Evolutionary conservation across 2,113 vertebrate genomes (phyloP), one percentile per base, ranked within the genome.

Genomic region (Ctenomys sociabilis): DNA sequence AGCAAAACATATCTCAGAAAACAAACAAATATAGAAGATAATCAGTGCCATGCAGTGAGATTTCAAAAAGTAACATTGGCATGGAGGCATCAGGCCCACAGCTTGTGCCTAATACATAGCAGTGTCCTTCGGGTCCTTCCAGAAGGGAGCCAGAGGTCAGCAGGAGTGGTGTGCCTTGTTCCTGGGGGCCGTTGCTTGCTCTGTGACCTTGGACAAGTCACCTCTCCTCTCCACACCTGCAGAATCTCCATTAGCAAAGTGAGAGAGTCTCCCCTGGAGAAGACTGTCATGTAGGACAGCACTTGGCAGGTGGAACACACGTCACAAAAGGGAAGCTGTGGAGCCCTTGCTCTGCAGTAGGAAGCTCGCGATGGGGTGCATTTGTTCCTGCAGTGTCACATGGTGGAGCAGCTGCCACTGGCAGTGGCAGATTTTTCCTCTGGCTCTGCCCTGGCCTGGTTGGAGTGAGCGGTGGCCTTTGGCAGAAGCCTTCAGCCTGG

Each of bases 151-250:
- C 63, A 49, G 61, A 68, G 59, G 30, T 17, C 45, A 28, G 2
- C 3, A 84, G 85, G 22, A 4, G 3, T 45, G 28, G 19, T 0
- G 3, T 21, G n/a, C 45, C 28, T 1, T 4, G 63, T 28, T 21
- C 54, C 64, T 82, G 24, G 19, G 78, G 82, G 10, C 21, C 2
- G n/a, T 13, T 54, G 61, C 11, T 85, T 63, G 12, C 45, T 49
- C 43, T 61, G 28, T 52, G 37, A 82, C 49, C 64, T 59, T 70
- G 45, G 9, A 45, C 13, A 0, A 12, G 28, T 28, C 19, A 10
- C 24, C 59, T 80, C 26, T 3, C 5, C 28, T 81, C 30, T 22
- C 37, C 11, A 16, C 0, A 0, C 49, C 28, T 24, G 19, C 52
- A 16, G 45, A 45, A 16, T 35, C 59, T 73, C 83, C 61, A n/a